Evolutionary conservation across 2,797 vertebrate species (phyloP).

Genomic region (Enteromius viviparus): DNA sequence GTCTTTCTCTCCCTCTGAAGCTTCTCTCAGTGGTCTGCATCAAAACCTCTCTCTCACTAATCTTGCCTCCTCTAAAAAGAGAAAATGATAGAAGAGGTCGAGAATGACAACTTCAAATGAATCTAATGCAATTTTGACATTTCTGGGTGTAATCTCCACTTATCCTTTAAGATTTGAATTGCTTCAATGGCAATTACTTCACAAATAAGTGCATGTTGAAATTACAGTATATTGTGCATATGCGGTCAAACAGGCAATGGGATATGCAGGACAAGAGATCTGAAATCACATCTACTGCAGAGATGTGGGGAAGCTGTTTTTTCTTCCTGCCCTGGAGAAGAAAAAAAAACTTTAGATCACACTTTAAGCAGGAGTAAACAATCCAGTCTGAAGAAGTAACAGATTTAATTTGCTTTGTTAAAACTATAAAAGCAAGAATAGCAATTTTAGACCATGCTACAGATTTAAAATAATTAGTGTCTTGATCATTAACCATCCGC

Average conservation of each 20-base stretch:
- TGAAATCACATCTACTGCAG: constrained; percentile 7
- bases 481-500: neutral
- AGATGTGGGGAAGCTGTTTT: neutral
- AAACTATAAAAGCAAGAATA: neutral
- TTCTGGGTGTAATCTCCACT: constrained; percentile 1
- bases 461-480: neutral
- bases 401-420: neutral
- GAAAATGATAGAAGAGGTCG: constrained; percentile 13
- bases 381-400: no score
- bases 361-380: neutral
- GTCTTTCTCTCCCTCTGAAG: constrained; percentile 6
- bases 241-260: constrained; percentile 14
- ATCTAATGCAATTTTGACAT: constrained; percentile 11
- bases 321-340: neutral
- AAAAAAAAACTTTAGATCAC: neutral
- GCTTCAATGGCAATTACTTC: neutral
- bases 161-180: neutral
- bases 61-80: constrained; percentile 26
- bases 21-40: constrained; percentile 34
- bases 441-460: neutral
- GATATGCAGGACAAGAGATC: neutral
- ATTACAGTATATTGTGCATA: neutral
- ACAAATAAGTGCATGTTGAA: neutral
- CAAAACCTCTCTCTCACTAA: constrained; percentile 21
- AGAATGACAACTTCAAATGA: neutral